Evolutionary conservation across 1,140 invertebrate genomes (phyloP), one percentile per base, ranked within the genome.

Genomic region (Saccostrea glomerata): DNA sequence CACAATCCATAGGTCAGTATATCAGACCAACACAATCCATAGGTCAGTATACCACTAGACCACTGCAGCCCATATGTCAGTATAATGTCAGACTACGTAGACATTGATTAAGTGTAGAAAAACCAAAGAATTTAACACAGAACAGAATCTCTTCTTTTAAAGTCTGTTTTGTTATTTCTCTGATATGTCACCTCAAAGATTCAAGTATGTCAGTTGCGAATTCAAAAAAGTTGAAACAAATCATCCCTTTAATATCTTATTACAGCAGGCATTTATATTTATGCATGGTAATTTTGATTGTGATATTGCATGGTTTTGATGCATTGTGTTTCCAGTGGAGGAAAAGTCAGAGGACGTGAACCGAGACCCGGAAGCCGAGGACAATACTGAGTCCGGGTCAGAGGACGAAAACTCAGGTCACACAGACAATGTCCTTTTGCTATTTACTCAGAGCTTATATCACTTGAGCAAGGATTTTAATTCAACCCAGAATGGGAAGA

Each of bases 1-100:
- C 91, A 12, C 86, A 90, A 20, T 82, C 89, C 25, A 90, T 90
- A 88, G 91, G 92, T 92, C 86, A 54, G 89, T 88, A 23, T 15
- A 30, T 30, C 25, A 13, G 15, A 7, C 13, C 15, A 60, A 12
- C 20, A 5, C 15, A 17, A 0, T 15, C 15, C 25, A 90, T 90
- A 88, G 91, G 92, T 92, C 86, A 54, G 90, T 89, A 23, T 60
- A 23, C 1, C 25, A 30, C 25, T 11, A 13, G 15, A 7, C 13
- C 15, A 60, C 15, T 15, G 4, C 15, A 17, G 4, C 20, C 15
- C 20, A 17, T 60, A 17, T 12, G 58, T 60, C 90, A 90, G 13
- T 91, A 92, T 87, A 47, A 47, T 9, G 89, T 90, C 54, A 87
- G 90, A 70, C 92, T 92, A 87, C 87, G 90, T 36, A 36, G 30